Evolutionary conservation across 1,140 invertebrate species (phyloP), one percentile per base, ranked within the genome.

Genomic region (Pantala flavescens): DNA sequence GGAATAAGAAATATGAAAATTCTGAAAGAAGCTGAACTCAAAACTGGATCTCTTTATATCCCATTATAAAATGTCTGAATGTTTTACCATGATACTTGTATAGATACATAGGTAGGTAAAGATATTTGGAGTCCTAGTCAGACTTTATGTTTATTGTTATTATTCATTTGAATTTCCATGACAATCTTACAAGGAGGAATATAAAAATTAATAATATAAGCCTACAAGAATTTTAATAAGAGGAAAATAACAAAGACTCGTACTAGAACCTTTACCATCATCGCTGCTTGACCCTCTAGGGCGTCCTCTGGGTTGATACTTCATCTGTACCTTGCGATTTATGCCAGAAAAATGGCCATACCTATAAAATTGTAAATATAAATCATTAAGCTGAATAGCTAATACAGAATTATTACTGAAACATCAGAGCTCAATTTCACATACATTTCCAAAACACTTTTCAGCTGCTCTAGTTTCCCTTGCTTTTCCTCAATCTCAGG

Each of bases 321-420:
- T 99, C 87, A 99, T 91, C 86, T 99, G 98, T 55, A 99, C 96
- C 86, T 99, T 99, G 71, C 98, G 90, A 88, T 99, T 99, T 77
- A 99, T 99, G 21, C 98, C 98, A 63, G 97, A 99, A 85, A 99
- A 99, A 85, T 99, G 97, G 0, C 98, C 98, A 84, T 99, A 98
- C 95, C 95, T 97, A 76, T 76, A 78, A 76, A 73, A 74, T 28
- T 71, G 12, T 42, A n/a, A 70, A 55, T 11, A 76, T 74, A 14
- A 75, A 24, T 71, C 49, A 63, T 63, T 36, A 3, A 63, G 12
- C 16, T 63, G 49, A 63, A 63, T 63, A 7, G 12, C 19, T 14
- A 63, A 21, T 14, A 49, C 43, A 63, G 12, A 12, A 14, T 7
- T 63, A 70, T 36, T 70, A 76, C 49, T 72, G 12, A 78, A 77